Evolutionary conservation across 2,888 invertebrate genomes (phyloP).

Genomic region (Tricholauxania praeusta): DNA sequence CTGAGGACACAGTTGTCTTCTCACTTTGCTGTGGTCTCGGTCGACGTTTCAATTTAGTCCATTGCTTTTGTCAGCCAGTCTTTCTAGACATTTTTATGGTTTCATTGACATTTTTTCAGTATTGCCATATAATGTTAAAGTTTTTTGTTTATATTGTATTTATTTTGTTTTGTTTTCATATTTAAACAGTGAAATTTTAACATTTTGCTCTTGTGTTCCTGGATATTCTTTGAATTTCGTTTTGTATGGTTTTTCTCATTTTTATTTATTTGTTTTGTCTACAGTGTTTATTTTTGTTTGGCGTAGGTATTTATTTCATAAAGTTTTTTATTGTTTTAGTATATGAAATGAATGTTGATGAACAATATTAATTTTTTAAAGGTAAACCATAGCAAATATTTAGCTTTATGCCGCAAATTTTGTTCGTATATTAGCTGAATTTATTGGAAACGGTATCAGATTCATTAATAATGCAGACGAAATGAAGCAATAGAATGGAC

Average conservation of each 20-base stretch:
- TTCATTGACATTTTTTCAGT: conserved; percentile 29
- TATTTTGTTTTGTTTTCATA: not conserved
- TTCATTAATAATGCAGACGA: no score
- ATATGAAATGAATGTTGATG: not conserved
- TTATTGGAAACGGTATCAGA: no score
- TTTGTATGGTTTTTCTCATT: not conserved
- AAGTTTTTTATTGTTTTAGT: not conserved
- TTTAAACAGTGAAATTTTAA: not conserved
- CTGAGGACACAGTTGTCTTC: no score
- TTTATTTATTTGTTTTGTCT: not conserved
- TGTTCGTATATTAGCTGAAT: no score
- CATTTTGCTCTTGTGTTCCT: not conserved
- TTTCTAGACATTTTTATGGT: conserved; percentile 31
- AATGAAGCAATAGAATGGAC: no score
- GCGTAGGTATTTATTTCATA: not conserved
- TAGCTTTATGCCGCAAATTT: no score
- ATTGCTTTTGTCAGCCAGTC: not conserved
- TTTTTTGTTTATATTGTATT: conserved; percentile 1
- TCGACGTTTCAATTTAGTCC: not conserved
- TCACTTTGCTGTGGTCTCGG: conserved; percentile 1
- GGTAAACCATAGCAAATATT: no score
- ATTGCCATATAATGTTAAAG: conserved; percentile 7
- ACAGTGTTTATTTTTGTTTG: not conserved
- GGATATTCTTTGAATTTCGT: not conserved
- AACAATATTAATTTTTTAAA: no score